Evolutionary conservation across 2,888 invertebrate genomes (phyloP), one percentile per base, ranked within the genome.

Genomic region (Muscina levida): DNA sequence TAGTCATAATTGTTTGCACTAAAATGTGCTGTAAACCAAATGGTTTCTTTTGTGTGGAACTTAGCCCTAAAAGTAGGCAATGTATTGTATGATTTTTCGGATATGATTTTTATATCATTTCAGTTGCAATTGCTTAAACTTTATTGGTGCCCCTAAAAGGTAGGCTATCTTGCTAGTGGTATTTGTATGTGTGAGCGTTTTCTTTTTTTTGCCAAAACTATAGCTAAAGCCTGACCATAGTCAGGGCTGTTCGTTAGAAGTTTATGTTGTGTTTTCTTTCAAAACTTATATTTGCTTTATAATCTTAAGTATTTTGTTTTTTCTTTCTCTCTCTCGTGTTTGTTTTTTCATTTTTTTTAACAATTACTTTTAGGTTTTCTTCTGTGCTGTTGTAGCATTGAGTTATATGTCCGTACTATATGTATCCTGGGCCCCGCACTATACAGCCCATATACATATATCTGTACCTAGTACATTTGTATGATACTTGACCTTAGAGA

Each of bases 401-500:
- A n/a, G n/a, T n/a, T n/a, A n/a, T n/a, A n/a, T n/a, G n/a, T n/a
- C n/a, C n/a, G n/a, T n/a, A n/a, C n/a, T n/a, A 31, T 26, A 13
- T 57, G 2, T 8, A 57, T 8, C 13, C 57, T 17, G 15, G 17
- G 17, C n/a, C n/a, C n/a, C n/a, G n/a, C n/a, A n/a, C n/a, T 15
- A 19, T 22, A 42, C 39, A 51, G 22, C 13, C 39, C 42, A 62
- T 13, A 42, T 37, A 62, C 13, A 17, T 22, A 62, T 42, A 62
- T 31, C n/a, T n/a, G n/a, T n/a, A n/a, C n/a, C n/a, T n/a, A n/a
- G 22, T 65, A 22, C 24, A 62, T 51, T 11, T 46, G 31, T 51
- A 73, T 80, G 67, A 77, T 80, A 80, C 80, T 80, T 80, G 80
- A 80, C 80, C 80, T 80, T 80, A 80, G 66, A 62, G 42, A 62